phyloP scores from a whole-genome alignment of 2,888 invertebrate genomes.

The Hipparchia semele region DNA sequence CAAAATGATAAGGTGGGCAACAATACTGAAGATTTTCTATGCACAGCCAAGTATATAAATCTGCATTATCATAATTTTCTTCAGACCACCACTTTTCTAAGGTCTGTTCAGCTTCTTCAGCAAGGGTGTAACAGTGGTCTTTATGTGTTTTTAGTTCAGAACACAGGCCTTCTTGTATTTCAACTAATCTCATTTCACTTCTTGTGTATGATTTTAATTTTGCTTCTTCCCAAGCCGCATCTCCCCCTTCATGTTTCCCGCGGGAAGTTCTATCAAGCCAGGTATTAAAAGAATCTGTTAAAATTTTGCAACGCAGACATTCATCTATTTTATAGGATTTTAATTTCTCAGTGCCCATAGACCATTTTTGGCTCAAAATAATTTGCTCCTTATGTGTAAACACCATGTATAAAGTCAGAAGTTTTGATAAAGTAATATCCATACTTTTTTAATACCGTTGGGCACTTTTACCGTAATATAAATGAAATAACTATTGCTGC shows the following conservation, averaged over 20 bases:
- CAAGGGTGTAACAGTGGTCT: constrained; percentile 90
- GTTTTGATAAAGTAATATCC: not conserved
- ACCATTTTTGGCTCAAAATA: constrained; percentile 38
- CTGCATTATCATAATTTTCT: constrained; percentile 70
- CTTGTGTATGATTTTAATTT: constrained; percentile 91
- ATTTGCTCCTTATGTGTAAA: constrained; percentile 3
- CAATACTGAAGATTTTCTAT: constrained; percentile 90
- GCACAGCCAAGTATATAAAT: constrained; percentile 87
- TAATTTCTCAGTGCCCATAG: constrained; percentile 39
- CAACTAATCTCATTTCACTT: constrained; percentile 95
- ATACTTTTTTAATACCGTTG: not conserved
- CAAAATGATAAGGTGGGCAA: constrained; percentile 93
- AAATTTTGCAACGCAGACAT: constrained; percentile 88
- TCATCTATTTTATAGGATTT: constrained; percentile 45
- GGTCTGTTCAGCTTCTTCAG: constrained; percentile 90
- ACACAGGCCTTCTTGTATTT: constrained; percentile 95
- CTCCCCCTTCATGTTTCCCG: constrained; percentile 96
- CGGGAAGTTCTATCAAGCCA: constrained; percentile 92
- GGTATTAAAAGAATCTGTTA: constrained; percentile 89
- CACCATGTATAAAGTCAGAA: constrained; percentile 2
- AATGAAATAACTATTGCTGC: too few relatives aligned
- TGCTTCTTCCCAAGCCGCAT: constrained; percentile 96
- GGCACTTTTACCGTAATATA: not conserved
- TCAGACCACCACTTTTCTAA: constrained; percentile 96
- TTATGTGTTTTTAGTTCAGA: constrained; percentile 86